Conservation (phyloP, 2,888 invertebrate species). For the Julus scanicus region DNA sequence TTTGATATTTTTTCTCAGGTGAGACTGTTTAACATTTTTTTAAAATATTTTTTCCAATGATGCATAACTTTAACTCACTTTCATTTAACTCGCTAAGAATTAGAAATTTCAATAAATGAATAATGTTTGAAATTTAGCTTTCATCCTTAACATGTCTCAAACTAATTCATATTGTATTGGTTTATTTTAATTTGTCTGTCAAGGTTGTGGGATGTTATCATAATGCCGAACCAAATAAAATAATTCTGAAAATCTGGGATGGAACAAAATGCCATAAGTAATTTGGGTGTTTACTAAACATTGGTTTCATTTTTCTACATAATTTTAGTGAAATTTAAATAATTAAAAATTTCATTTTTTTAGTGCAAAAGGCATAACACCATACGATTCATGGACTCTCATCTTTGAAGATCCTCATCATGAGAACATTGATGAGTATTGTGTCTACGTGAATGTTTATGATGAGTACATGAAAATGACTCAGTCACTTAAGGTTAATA, state of each 20-base stretch:
- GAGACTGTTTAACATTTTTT: neutral
- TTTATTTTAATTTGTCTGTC: neutral
- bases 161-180: neutral
- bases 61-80: too few relatives aligned
- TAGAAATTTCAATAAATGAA: too few relatives aligned
- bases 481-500: neutral
- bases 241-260: conserved; percentile 7
- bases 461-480: neutral
- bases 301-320: neutral
- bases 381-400: neutral
- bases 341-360: neutral
- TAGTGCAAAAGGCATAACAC: neutral
- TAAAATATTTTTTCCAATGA: neutral
- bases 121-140: too few relatives aligned
- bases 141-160: too few relatives aligned
- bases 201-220: neutral
- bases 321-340: neutral
- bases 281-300: neutral
- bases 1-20: conserved; percentile 19
- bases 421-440: neutral
- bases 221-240: neutral
- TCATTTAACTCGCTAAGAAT: too few relatives aligned
- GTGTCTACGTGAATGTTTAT: neutral
- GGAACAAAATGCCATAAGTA: conserved; percentile 12
- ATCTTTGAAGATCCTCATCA: neutral